Evolutionary conservation across 2,113 vertebrate species (phyloP).

Genomic region (Corythaeola cristata): DNA sequence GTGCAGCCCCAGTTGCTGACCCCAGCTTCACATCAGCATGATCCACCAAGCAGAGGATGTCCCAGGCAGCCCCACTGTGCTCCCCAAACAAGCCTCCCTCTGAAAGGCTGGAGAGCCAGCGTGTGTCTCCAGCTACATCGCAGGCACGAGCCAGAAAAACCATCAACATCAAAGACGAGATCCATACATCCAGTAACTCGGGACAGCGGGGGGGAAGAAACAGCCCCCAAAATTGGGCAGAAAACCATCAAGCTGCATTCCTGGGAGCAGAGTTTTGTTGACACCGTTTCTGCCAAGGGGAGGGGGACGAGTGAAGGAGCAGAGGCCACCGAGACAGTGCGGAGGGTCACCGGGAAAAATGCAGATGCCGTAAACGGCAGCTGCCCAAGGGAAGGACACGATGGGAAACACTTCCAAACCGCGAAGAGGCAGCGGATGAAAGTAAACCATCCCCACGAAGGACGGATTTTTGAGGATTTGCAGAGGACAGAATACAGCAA

Average conservation of each 20-base stretch:
- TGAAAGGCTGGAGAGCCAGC: not conserved
- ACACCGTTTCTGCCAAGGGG: not conserved
- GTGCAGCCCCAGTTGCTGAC: not conserved
- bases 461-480: not conserved
- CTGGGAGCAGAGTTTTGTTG: not conserved
- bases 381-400: not conserved
- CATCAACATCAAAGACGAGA: not conserved
- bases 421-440: not conserved
- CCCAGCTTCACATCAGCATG: not conserved
- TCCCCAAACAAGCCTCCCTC: not conserved
- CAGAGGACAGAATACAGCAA: not conserved
- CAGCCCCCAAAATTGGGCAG: fast-evolving
- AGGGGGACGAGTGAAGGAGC: not conserved
- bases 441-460: not conserved
- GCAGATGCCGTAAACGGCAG: not conserved
- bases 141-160: not conserved
- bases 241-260: not conserved
- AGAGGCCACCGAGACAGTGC: not conserved
- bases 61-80: not conserved
- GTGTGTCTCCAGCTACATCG: not conserved
- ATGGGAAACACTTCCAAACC: not conserved
- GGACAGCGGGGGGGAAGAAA: not conserved
- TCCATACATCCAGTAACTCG: not conserved
- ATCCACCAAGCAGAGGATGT: not conserved
- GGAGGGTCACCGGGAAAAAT: not conserved